Conservation (phyloP, 2,797 vertebrate species). For the Pterois miles region DNA sequence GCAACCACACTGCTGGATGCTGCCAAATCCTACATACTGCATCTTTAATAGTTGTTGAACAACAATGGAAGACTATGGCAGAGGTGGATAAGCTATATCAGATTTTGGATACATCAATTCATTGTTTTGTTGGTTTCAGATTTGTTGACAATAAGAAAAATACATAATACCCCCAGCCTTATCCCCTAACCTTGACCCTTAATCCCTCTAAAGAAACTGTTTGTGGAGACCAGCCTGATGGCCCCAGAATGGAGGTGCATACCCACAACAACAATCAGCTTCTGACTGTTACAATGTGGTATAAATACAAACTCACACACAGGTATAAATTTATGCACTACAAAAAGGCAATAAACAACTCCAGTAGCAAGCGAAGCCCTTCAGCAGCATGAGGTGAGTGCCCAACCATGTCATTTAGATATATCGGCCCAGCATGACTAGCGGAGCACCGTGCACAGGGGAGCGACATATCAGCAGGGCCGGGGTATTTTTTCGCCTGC, state of each 20-base stretch:
- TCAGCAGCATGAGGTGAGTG: too few species aligned
- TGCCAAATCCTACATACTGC: too few species aligned
- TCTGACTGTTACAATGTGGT: not conserved
- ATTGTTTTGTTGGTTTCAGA: not conserved
- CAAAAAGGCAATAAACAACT: slow-evolving; percentile 24
- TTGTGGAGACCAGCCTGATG: too few species aligned
- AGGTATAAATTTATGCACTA: slow-evolving; percentile 1
- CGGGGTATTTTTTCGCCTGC: slow-evolving; percentile 28
- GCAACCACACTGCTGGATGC: too few species aligned
- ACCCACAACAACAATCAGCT: not conserved
- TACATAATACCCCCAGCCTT: not conserved
- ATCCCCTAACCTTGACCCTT: not conserved
- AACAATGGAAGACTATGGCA: not conserved
- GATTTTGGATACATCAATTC: not conserved
- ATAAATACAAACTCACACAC: slow-evolving; percentile 2
- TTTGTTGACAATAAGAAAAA: not conserved
- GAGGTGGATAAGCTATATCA: not conserved
- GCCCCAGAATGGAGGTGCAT: not conserved
- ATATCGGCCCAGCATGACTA: slow-evolving; percentile 17
- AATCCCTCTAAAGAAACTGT: not conserved
- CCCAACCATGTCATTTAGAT: slow-evolving; percentile 41
- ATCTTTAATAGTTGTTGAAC: not conserved
- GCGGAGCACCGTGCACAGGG: not conserved
- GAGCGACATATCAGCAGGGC: slow-evolving; percentile 32
- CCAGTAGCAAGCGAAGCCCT: too few species aligned